These are phyloP conservation scores for Sparidentex hasta DNA, from an alignment of 2,797 vertebrate genomes.

Conservation along the genomic window DNA sequence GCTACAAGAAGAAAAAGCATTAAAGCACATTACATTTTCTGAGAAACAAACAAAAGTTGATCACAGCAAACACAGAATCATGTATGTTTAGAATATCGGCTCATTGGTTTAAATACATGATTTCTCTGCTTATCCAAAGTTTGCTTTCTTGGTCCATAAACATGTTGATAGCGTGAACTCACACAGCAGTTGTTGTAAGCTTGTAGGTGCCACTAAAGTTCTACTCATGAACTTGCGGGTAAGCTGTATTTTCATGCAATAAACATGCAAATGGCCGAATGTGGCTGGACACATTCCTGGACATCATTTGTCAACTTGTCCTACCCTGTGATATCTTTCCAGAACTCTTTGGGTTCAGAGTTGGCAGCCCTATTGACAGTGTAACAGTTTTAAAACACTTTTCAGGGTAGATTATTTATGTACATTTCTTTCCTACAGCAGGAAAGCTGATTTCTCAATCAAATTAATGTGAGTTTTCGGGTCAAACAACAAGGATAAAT, in stretches of 20 bases:
- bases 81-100: slow-evolving; percentile 40
- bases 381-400: slow-evolving; percentile 56
- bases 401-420: slow-evolving; percentile 1
- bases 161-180: slow-evolving; percentile 16
- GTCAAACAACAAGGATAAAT: slow-evolving; percentile 13
- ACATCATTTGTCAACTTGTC: slow-evolving; percentile 67
- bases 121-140: slow-evolving; percentile 23
- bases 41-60: slow-evolving; percentile 17
- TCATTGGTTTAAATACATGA: slow-evolving; percentile 60
- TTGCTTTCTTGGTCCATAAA: slow-evolving; percentile 14
- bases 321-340: slow-evolving; percentile 79
- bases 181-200: slow-evolving; percentile 43
- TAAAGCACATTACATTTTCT: slow-evolving; percentile 54
- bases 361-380: slow-evolving; percentile 72
- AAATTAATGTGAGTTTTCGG: neutral
- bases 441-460: neutral
- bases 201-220: slow-evolving; percentile 12
- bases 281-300: slow-evolving; percentile 74
- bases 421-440: neutral
- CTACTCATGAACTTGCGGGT: slow-evolving; percentile 25
- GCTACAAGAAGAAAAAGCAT: slow-evolving; percentile 75
- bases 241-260: slow-evolving; percentile 67
- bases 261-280: slow-evolving; percentile 74
- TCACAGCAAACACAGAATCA: slow-evolving; percentile 52
- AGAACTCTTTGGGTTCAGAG: slow-evolving; percentile 74